Percentiles rank a stretch among this genome's conserved stretches.
Conservation (phyloP, 2,113 vertebrate genomes). For the Oxygymnocypris stewartii region DNA sequence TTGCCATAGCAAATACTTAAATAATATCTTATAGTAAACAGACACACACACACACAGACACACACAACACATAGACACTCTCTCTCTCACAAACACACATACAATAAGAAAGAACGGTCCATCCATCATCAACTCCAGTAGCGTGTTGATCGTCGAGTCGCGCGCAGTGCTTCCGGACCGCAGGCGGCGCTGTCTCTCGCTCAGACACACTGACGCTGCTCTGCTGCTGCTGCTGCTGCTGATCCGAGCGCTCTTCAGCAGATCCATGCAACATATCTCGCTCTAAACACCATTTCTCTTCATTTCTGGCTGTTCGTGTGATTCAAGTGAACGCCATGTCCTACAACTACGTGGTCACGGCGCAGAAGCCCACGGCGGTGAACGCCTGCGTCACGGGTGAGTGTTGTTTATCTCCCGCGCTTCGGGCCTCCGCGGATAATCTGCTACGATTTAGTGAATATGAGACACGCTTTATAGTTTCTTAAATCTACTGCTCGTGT, state of each 20-base stretch:
- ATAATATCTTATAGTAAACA: no score
- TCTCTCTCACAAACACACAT: no score
- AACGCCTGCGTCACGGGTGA: constrained; percentile 95
- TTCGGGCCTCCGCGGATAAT: background rate
- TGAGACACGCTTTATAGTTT: background rate
- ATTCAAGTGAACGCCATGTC: constrained; percentile 79
- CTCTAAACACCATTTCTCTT: constrained; percentile 61
- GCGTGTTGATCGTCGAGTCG: no score
- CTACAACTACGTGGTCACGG: constrained; percentile 97
- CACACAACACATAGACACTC: no score
- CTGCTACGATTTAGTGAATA: background rate
- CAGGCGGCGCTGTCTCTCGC: background rate
- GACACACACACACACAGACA: no score
- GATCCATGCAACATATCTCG: constrained; percentile 67
- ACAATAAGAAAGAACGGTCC: no score
- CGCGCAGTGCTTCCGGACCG: no score
- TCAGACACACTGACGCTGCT: background rate
- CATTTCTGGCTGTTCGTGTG: constrained; percentile 66
- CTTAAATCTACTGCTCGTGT: no score
- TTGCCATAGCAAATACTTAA: no score
- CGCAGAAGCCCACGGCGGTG: constrained; percentile 95
- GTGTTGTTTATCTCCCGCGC: constrained; percentile 29
- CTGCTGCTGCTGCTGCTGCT: background rate
- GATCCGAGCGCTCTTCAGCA: constrained; percentile 16
- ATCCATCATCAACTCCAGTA: no score